Base-by-base conservation (phyloP, 2,797 vertebrate genomes). In the Fistularia commersonii region DNA sequence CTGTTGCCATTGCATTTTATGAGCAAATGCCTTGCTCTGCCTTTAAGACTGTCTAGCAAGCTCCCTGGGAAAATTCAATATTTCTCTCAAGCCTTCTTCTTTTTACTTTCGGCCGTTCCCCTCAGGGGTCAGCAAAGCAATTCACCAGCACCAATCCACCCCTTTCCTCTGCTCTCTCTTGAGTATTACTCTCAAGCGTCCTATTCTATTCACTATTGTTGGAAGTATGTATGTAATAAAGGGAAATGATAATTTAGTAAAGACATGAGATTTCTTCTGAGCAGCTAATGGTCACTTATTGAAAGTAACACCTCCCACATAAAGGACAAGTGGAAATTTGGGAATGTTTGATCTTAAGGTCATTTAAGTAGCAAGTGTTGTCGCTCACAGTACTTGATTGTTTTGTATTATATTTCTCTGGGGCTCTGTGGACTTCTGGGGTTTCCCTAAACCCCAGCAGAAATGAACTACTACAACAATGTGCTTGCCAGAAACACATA, bases 261-360 rank as follows among this genome's bases (percentile, higher is more conserved):
- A 64, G 57, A 67, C 37, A 64, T 45, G 31, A 53, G 32, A 66
- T 71, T 64, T 74, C 78, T 70, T 71, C 72, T 52, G 81, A 83
- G 83, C 77, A 84, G 82, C 82, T 82, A 77, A 77, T 15, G 37
- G 45, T 32, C 66, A 69, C 38, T 61, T 67, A 49, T 48, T 69
- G 52, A 60, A 74, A 61, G 54, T 60, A 57, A 23, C 13, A 33
- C 53, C 33, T 31, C 44, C 51, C 31, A 9, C 50, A 52, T 7
- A 15, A 55, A 32, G 35, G 41, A 43, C 50, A 45, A 37, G 5
- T 41, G 56, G 37, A 58, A 65, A 49, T 70, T 63, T 8, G 54
- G 36, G 41, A 37, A 57, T 67, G 44, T 63, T 69, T 59, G 54
- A 65, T 39, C 5, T 41, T 45, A 32, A 32, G 12, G 57, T 41